phyloP scores from a whole-genome alignment of 2,113 vertebrate genomes.

The Microtus oregoni region DNA sequence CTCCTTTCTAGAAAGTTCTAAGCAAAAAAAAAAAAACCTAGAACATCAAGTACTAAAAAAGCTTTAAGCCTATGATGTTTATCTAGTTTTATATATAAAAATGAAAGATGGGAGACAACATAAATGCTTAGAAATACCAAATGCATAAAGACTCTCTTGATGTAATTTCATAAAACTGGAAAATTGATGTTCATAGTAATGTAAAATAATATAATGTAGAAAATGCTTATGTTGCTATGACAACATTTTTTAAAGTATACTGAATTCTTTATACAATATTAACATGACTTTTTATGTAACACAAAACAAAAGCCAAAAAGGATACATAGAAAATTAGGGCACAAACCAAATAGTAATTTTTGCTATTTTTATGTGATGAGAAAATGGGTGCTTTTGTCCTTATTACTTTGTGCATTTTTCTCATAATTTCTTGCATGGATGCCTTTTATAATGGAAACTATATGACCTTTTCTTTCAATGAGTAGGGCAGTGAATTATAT shows the following conservation, averaged over 20 bases:
- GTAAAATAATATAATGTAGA: conserved; percentile 50
- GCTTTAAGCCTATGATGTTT: neutral
- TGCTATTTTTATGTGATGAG: conserved; percentile 37
- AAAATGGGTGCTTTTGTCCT: conserved; percentile 55
- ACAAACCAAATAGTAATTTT: neutral
- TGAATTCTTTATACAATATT: neutral
- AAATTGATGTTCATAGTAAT: conserved; percentile 28
- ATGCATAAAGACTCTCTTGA: neutral
- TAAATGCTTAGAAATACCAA: conserved; percentile 55
- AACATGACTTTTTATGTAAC: neutral
- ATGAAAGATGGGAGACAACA: neutral
- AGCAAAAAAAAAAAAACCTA: conserved; percentile 11
- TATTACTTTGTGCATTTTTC: conserved; percentile 53
- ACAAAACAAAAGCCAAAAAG: conserved; percentile 33
- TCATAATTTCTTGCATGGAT: conserved; percentile 58
- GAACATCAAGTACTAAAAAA: neutral
- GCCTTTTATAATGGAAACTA: conserved; percentile 62
- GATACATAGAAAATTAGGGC: conserved; percentile 13
- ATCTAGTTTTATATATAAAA: conserved; percentile 35
- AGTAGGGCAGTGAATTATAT: conserved; percentile 56
- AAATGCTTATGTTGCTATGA: conserved; percentile 29
- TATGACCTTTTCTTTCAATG: conserved; percentile 71
- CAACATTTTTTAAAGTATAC: neutral
- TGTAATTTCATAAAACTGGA: neutral
- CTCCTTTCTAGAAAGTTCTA: conserved; percentile 32